phyloP scores from a whole-genome alignment of 2,113 vertebrate species.

The Pachyramphus minor region DNA sequence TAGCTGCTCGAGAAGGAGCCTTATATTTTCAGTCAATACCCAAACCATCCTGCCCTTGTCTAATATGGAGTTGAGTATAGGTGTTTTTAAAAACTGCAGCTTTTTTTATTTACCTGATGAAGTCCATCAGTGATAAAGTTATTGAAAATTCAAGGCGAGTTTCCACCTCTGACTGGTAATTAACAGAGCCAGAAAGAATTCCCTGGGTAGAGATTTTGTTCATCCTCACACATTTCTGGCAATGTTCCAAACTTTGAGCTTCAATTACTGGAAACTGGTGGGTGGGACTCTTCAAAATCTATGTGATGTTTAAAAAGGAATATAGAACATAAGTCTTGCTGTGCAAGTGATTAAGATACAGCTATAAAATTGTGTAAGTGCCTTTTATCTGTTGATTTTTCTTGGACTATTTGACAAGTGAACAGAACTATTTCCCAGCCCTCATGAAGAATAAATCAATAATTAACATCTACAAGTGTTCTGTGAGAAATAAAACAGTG shows the following conservation, averaged over 20 bases:
- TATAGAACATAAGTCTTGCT: neutral
- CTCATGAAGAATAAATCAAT: neutral
- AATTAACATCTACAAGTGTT: neutral
- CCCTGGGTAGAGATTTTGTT: slow-evolving; percentile 74
- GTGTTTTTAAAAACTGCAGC: neutral
- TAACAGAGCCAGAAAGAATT: slow-evolving; percentile 71
- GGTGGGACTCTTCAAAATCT: slow-evolving; percentile 73
- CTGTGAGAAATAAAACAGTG: neutral
- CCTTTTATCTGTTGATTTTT: neutral
- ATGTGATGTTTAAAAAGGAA: neutral
- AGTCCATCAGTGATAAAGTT: slow-evolving; percentile 81
- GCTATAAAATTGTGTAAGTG: neutral
- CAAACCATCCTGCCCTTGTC: neutral
- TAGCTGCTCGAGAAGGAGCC: neutral
- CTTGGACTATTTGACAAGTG: neutral
- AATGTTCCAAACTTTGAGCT: slow-evolving; percentile 61
- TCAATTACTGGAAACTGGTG: slow-evolving; percentile 58
- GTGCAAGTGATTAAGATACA: neutral
- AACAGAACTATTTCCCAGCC: neutral
- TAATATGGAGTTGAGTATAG: neutral
- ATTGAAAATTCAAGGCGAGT: slow-evolving; percentile 76
- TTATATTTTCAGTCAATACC: neutral
- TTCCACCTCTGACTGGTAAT: slow-evolving; percentile 68
- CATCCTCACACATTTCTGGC: slow-evolving; percentile 77
- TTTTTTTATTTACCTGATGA: slow-evolving; percentile 84